Conservation (phyloP, 2,888 invertebrate genomes). For the Yponomeuta malinellus region DNA sequence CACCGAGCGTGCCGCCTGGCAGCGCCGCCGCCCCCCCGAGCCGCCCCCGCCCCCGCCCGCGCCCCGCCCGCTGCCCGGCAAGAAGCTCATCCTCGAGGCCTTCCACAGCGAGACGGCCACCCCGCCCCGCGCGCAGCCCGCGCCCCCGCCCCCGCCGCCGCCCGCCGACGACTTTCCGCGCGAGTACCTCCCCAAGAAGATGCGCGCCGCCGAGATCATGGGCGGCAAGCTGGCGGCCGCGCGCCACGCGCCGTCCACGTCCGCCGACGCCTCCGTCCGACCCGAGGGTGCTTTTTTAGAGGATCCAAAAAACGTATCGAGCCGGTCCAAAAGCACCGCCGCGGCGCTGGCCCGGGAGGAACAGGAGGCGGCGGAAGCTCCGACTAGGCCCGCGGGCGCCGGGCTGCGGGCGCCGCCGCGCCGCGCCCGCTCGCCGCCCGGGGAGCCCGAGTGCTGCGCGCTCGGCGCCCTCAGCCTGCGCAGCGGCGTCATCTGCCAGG, state of each 20-base stretch:
- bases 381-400: slow-evolving; percentile 69
- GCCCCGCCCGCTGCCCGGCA: slow-evolving; percentile 62
- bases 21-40: slow-evolving; percentile 57
- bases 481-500: slow-evolving; percentile 65
- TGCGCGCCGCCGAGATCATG: slow-evolving; percentile 69
- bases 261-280: slow-evolving; percentile 29
- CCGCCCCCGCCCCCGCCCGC: slow-evolving; percentile 39
- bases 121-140: slow-evolving; percentile 28
- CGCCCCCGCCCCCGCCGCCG: slow-evolving; percentile 23
- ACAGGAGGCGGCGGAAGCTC: slow-evolving; percentile 67
- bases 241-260: slow-evolving; percentile 33
- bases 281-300: slow-evolving; percentile 69
- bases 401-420: slow-evolving; percentile 41
- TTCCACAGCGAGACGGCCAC: slow-evolving; percentile 61
- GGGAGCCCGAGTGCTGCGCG: slow-evolving; percentile 48
- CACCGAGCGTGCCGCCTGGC: slow-evolving; percentile 58
- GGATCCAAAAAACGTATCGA: slow-evolving; percentile 75
- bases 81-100: slow-evolving; percentile 67
- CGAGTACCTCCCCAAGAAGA: slow-evolving; percentile 70
- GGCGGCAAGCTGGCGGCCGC: slow-evolving; percentile 59
- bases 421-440: neutral
- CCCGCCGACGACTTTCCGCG: slow-evolving; percentile 39
- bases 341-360: slow-evolving; percentile 75
- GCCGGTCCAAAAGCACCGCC: slow-evolving; percentile 75
- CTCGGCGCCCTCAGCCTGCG: slow-evolving; percentile 63